These are phyloP conservation scores for Rhabdophis nuchalis DNA, from an alignment of 2,797 vertebrate species.

Conservation along the genomic window DNA sequence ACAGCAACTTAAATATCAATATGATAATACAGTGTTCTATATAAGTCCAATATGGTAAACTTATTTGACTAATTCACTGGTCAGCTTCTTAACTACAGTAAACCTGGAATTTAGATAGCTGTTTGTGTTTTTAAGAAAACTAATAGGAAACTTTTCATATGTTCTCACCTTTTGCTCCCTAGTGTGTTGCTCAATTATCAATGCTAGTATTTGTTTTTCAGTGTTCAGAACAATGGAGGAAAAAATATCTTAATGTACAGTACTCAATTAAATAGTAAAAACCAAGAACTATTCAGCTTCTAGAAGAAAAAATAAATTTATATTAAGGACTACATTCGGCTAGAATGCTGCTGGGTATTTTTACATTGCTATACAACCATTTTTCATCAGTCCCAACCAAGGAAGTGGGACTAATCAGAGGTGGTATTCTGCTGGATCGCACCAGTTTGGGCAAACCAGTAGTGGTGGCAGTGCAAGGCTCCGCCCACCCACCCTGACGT, in stretches of 20 bases:
- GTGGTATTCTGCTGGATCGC: too few relatives aligned
- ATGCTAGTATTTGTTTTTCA: slow-evolving; percentile 6
- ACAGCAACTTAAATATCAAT: background rate
- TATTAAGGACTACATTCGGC: background rate
- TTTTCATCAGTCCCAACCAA: background rate
- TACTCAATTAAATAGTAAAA: slow-evolving; percentile 14
- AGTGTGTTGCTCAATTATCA: slow-evolving; percentile 19
- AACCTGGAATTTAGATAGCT: background rate
- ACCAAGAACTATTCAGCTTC: background rate
- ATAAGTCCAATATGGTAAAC: slow-evolving; percentile 31
- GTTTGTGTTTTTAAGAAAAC: slow-evolving; percentile 22
- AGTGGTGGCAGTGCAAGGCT: too few relatives aligned
- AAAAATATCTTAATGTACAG: background rate
- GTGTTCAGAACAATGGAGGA: background rate
- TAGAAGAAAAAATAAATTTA: background rate
- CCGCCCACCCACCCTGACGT: too few relatives aligned
- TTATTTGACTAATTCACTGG: slow-evolving; percentile 15
- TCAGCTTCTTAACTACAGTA: slow-evolving; percentile 13
- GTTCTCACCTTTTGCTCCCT: slow-evolving; percentile 10
- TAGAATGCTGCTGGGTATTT: slow-evolving; percentile 3
- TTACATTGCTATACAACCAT: background rate
- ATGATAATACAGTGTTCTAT: slow-evolving; percentile 21
- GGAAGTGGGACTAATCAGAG: background rate
- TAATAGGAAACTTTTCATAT: slow-evolving; percentile 12
- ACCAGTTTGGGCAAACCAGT: too few relatives aligned